Conservation (phyloP, 2,797 vertebrate species). For the Hipposideros larvatus region DNA sequence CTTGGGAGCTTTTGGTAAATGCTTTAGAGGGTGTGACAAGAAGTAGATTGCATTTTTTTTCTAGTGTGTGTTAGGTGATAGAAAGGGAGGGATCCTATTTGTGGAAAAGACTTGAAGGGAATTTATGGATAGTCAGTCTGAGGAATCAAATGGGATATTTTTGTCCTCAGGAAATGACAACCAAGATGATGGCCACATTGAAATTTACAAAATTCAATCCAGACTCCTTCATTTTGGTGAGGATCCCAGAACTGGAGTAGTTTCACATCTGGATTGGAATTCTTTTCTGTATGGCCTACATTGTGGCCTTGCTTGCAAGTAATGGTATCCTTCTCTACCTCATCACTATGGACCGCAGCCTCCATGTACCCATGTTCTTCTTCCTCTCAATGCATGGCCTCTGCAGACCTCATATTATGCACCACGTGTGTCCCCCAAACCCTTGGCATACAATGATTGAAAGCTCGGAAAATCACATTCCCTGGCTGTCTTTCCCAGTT, state of each 20-base stretch:
- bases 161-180: background rate
- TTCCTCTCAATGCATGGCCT: constrained; percentile 44
- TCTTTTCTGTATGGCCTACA: constrained; percentile 31
- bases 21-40: background rate
- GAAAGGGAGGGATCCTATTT: background rate
- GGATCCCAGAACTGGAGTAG: constrained; percentile 60
- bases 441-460: constrained; percentile 50
- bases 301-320: background rate
- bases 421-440: background rate
- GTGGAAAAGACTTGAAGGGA: background rate
- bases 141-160: background rate
- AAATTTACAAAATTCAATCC: background rate
- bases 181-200: background rate
- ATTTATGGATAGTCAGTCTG: background rate
- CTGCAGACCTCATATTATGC: constrained; percentile 26
- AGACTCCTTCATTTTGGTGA: constrained; percentile 53
- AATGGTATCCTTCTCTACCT: constrained; percentile 42
- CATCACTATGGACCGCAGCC: background rate
- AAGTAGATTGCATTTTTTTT: background rate
- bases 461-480: constrained; percentile 17
- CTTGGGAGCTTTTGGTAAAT: background rate
- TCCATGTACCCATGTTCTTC: constrained; percentile 58
- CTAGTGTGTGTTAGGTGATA: background rate
- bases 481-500: constrained; percentile 79
- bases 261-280: constrained; percentile 31